These are phyloP conservation scores for Tapirus terrestris DNA, from an alignment of 2,113 vertebrate genomes.

Conservation along the genomic window DNA sequence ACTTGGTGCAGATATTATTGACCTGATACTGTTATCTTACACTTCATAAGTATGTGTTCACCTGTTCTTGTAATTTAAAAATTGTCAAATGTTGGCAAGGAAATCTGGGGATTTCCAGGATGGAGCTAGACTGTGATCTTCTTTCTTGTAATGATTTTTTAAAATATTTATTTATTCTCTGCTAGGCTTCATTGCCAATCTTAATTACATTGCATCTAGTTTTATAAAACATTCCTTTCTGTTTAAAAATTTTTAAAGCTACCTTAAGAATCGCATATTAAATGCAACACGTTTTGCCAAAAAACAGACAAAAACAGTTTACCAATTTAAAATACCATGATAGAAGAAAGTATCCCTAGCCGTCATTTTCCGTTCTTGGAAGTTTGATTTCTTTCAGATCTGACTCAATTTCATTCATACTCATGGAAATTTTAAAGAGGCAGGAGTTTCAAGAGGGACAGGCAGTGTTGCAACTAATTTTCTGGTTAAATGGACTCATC, in stretches of 20 bases:
- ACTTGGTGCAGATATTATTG: constrained; percentile 42
- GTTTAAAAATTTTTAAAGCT: not conserved
- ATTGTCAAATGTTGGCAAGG: constrained; percentile 67
- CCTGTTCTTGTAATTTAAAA: constrained; percentile 75
- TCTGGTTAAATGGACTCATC: constrained; percentile 58
- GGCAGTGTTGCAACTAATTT: not conserved
- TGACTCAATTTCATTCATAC: not conserved
- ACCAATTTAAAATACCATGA: not conserved
- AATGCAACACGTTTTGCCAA: not conserved
- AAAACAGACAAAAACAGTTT: not conserved
- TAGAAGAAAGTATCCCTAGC: not conserved
- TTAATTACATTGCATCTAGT: not conserved
- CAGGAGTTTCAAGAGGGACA: not conserved
- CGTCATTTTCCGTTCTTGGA: not conserved
- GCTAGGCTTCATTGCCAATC: not conserved
- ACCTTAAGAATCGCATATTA: constrained; percentile 6
- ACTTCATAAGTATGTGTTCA: constrained; percentile 66
- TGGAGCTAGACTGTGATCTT: constrained; percentile 40
- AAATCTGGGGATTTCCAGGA: constrained; percentile 72
- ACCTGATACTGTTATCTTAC: constrained; percentile 54
- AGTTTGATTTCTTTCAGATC: not conserved
- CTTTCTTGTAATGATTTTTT: constrained; percentile 76
- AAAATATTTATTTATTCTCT: constrained; percentile 54
- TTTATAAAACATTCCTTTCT: constrained; percentile 19
- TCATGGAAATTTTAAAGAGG: not conserved